Evolutionary conservation across 2,888 invertebrate species (phyloP).

Genomic region (Spicauda simplicius): DNA sequence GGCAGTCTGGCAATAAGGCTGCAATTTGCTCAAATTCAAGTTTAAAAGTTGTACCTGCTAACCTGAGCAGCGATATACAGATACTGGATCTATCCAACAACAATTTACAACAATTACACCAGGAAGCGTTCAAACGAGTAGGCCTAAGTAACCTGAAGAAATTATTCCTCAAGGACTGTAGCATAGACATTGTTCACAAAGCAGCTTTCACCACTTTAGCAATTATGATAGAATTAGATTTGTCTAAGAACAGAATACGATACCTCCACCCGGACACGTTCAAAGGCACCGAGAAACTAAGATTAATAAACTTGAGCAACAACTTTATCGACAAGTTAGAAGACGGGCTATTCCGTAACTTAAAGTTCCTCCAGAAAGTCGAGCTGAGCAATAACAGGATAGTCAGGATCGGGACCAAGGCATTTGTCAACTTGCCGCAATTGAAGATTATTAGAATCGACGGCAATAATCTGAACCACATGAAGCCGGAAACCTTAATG

Average conservation of each 20-base stretch:
- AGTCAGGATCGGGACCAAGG: slow-evolving; percentile 87
- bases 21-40: slow-evolving; percentile 91
- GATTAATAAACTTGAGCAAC: slow-evolving; percentile 89
- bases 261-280: slow-evolving; percentile 89
- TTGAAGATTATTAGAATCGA: slow-evolving; percentile 89
- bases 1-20: slow-evolving; percentile 93
- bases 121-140: slow-evolving; percentile 88
- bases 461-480: slow-evolving; percentile 89
- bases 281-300: slow-evolving; percentile 88
- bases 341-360: slow-evolving; percentile 89
- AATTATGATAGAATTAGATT: slow-evolving; percentile 92
- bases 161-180: slow-evolving; percentile 90
- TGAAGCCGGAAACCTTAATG: slow-evolving; percentile 88
- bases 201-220: slow-evolving; percentile 90
- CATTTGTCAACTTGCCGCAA: slow-evolving; percentile 88
- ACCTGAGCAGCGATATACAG: slow-evolving; percentile 89
- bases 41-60: slow-evolving; percentile 88
- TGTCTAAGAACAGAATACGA: slow-evolving; percentile 89
- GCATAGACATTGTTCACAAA: slow-evolving; percentile 88
- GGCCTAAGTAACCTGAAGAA: slow-evolving; percentile 93
- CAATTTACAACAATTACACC: slow-evolving; percentile 86
- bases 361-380: slow-evolving; percentile 90
- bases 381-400: slow-evolving; percentile 92
- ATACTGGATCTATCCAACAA: slow-evolving; percentile 91
- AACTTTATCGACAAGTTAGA: slow-evolving; percentile 91